phyloP scores from a whole-genome alignment of 2,888 invertebrate genomes.

The Leptinotarsa rubiginosa region DNA sequence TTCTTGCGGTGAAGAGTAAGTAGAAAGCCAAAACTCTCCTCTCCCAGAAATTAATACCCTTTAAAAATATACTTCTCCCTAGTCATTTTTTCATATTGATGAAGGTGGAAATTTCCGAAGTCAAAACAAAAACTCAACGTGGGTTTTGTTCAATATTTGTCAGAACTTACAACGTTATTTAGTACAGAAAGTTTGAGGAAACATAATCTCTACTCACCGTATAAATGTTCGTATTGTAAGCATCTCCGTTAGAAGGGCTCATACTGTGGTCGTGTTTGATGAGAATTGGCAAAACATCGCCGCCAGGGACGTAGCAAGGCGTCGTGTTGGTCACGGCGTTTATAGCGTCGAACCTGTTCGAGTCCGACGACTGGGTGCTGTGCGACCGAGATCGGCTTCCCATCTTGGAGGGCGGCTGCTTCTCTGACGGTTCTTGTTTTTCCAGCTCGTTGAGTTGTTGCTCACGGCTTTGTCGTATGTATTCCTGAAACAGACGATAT shows the following conservation, averaged over 20 bases:
- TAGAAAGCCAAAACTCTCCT: no score
- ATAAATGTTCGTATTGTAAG: constrained; percentile 57
- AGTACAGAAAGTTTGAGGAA: no score
- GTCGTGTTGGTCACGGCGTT: constrained; percentile 57
- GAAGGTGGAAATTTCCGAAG: no score
- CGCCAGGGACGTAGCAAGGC: constrained; percentile 68
- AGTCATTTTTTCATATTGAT: no score
- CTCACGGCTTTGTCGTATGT: constrained; percentile 83
- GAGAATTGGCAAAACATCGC: constrained; percentile 64
- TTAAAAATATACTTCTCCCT: no score
- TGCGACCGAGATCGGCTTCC: constrained; percentile 56
- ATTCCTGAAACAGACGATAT: constrained; percentile 69
- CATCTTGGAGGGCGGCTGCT: constrained; percentile 43
- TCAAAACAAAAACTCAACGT: no score
- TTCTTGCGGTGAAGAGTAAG: no score
- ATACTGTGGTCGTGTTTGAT: constrained; percentile 59
- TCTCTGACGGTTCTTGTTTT: constrained; percentile 50
- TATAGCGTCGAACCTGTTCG: constrained; percentile 48
- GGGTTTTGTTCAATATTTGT: no score
- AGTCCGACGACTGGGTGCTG: constrained; percentile 57
- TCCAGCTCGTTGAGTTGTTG: constrained; percentile 80
- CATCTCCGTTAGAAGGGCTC: constrained; percentile 58
- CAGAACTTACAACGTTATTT: no score
- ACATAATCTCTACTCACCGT: constrained; percentile 48
- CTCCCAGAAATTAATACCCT: no score